Conservation (phyloP, 2,888 invertebrate genomes). For the Eilema depressum region DNA sequence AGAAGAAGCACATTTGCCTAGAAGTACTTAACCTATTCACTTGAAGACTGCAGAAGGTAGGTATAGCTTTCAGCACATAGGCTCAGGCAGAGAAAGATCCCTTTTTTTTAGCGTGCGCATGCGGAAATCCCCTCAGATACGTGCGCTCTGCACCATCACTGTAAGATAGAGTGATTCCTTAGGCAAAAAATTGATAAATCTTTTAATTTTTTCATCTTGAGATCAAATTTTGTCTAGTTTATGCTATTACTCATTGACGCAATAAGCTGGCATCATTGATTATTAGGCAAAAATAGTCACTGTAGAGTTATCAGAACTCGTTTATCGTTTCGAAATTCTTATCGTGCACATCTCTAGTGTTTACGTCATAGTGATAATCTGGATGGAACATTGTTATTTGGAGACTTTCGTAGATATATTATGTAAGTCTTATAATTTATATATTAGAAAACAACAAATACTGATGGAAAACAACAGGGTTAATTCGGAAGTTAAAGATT, state of each 20-base stretch:
- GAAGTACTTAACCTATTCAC: no score
- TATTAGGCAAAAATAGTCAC: not conserved
- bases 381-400: not conserved
- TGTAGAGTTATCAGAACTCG: not conserved
- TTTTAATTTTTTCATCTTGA: not conserved
- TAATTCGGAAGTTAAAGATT: no score
- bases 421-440: not conserved
- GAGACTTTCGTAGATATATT: not conserved
- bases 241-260: not conserved
- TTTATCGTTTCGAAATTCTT: conserved; percentile 2
- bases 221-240: not conserved
- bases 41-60: no score
- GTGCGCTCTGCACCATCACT: no score
- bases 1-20: no score
- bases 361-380: conserved; percentile 1
- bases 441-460: not conserved
- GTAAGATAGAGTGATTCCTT: no score
- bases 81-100: no score
- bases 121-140: no score
- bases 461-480: not conserved
- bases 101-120: no score
- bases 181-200: not conserved
- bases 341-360: not conserved
- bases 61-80: no score
- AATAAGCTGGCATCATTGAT: not conserved